Base-by-base conservation (phyloP, 2,113 vertebrate genomes). In the Noturus placidus region DNA sequence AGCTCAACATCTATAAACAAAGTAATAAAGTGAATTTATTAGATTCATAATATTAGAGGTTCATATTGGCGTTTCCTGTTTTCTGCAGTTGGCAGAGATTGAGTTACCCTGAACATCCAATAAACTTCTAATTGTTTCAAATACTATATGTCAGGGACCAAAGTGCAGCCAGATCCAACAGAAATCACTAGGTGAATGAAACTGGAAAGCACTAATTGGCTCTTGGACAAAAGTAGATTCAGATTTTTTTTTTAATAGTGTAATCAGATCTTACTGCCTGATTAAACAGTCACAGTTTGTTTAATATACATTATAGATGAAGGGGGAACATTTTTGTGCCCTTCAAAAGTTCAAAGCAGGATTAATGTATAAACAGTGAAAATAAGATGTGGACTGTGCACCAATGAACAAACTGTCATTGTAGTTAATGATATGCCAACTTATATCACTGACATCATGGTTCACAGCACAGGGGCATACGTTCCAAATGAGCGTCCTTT, bases 291-390 rank as follows among this genome's bases (percentile, higher is more conserved):
- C 17, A n/a, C 56, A 42, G 33, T 42, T 42, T 82, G 22, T 42
- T 22, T 82, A 15, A 33, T 17, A 11, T 82, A 35, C 7, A 2
- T 17, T 56, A 56, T 17, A 19, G 78, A 80, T 35, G 56, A 59
- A 82, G 56, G 76, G 27, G 27, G n/a, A 33, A 27, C 46, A 38
- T n/a, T 46, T 83, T 63, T 63, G 42, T 63, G 27, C 38, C 42
- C 14, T 50, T 79, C 27, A 65, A 27, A 65, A 54, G 57, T 50
- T 86, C 85, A 86, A 86, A 78, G 42, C 57, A 65, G 52, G 74
- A 63, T 33, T 46, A 19, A 86, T 67, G 57, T 65, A 79, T 46
- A 63, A 77, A 78, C 72, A 63, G 57, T 11, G 20, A 54, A 61
- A 20, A n/a, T 30, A 27, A 69, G 2, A 65, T 30, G 63, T 83